Percentiles rank a stretch among this genome's conserved stretches.
These are phyloP conservation scores for Psilopogon haemacephalus DNA, from an alignment of 2,113 vertebrate genomes.

Conservation along the genomic window DNA sequence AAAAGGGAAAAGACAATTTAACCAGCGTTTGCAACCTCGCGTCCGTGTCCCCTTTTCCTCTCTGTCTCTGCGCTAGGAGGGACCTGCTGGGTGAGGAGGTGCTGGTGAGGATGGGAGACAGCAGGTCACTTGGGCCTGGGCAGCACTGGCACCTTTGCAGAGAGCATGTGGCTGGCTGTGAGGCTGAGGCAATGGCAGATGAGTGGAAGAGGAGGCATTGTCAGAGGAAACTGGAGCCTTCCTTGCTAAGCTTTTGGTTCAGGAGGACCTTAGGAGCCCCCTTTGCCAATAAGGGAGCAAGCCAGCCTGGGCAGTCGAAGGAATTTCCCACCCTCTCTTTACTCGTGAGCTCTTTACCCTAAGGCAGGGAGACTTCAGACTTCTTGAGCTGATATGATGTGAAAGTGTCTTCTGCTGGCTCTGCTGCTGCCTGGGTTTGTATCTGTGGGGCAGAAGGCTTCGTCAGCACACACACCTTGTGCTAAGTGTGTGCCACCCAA, in stretches of 20 bases:
- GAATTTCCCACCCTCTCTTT: not conserved
- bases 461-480: not conserved
- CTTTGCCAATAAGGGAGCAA: not conserved
- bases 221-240: not conserved
- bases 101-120: constrained; percentile 3
- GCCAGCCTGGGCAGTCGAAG: not conserved
- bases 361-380: not conserved
- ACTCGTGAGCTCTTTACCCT: not conserved
- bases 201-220: not conserved
- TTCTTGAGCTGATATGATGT: not conserved
- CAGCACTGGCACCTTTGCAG: not conserved
- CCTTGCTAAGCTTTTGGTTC: not conserved
- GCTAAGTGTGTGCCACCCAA: not conserved
- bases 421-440: not conserved
- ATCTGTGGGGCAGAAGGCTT: not conserved
- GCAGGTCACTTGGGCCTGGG: not conserved
- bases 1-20: constrained; percentile 75
- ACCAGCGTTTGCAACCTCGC: constrained; percentile 48
- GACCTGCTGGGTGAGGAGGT: constrained; percentile 2
- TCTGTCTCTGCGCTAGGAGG: not conserved
- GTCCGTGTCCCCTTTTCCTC: not conserved
- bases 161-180: not conserved
- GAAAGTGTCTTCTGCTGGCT: not conserved
- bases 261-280: not conserved
- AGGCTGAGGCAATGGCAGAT: constrained; percentile 7